Evolutionary conservation across 2,888 invertebrate genomes (phyloP).

Genomic region (Blastobasis lacticolella): DNA sequence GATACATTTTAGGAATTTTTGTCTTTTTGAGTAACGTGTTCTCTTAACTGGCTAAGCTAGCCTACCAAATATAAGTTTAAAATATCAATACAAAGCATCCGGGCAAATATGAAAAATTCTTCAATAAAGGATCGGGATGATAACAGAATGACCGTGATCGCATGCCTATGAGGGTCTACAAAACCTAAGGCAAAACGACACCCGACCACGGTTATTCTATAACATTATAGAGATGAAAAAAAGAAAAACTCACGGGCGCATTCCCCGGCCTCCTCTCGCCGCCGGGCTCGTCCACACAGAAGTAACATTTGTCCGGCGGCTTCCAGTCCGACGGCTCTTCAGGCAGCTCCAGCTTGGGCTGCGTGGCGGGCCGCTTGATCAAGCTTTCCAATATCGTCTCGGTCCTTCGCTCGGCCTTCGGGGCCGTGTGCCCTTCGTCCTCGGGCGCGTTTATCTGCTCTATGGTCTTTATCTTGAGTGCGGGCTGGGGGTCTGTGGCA

Average conservation of each 20-base stretch:
- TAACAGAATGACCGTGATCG: no score
- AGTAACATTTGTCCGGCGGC: constrained; percentile 88
- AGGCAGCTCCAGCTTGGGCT: constrained; percentile 54
- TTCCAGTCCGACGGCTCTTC: constrained; percentile 82
- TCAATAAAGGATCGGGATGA: no score
- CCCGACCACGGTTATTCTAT: no score
- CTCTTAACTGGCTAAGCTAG: no score
- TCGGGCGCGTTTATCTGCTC: constrained; percentile 67
- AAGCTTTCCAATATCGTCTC: constrained; percentile 72
- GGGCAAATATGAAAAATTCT: no score
- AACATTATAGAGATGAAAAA: no score
- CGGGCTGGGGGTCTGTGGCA: constrained; percentile 62
- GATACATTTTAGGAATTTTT: no score
- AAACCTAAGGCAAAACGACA: no score
- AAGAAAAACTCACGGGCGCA: constrained; percentile 30
- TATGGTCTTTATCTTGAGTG: constrained; percentile 69
- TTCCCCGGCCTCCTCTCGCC: constrained; percentile 18
- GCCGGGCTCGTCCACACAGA: constrained; percentile 76
- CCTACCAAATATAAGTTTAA: no score
- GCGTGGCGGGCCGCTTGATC: constrained; percentile 65
- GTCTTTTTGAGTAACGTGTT: no score
- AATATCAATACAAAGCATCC: no score
- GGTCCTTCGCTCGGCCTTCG: constrained; percentile 38
- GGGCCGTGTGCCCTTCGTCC: constrained; percentile 37
- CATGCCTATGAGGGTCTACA: no score